phyloP scores from a whole-genome alignment of 2,888 invertebrate genomes.

The Rhagium mordax region DNA sequence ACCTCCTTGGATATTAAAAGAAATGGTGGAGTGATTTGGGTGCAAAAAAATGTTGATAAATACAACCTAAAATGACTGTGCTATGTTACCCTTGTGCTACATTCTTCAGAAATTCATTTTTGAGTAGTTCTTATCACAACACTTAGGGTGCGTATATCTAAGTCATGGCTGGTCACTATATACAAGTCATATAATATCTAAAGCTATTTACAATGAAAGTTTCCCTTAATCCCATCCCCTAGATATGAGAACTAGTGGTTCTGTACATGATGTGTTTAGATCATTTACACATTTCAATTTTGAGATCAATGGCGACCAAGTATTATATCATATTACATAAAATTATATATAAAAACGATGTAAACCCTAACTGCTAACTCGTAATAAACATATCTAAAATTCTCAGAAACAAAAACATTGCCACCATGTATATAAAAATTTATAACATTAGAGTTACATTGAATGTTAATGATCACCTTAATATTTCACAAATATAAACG shows the following conservation, averaged over 20 bases:
- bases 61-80: constrained; percentile 34
- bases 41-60: background rate
- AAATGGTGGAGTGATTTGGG: no score
- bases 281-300: constrained; percentile 64
- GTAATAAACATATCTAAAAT: constrained; percentile 56
- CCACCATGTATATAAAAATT: constrained; percentile 59
- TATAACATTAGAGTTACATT: constrained; percentile 59
- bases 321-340: constrained; percentile 38
- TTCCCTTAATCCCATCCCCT: constrained; percentile 52
- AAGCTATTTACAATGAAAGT: constrained; percentile 65
- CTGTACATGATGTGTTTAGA: constrained; percentile 58
- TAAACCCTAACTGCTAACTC: constrained; percentile 50
- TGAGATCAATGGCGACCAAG: constrained; percentile 67
- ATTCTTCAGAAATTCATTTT: constrained; percentile 53
- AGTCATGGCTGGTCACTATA: constrained; percentile 66
- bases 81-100: constrained; percentile 51
- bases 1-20: no score
- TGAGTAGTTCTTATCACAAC: constrained; percentile 61
- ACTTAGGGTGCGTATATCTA: constrained; percentile 58
- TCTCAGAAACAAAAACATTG: constrained; percentile 60
- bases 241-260: constrained; percentile 57
- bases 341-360: constrained; percentile 45
- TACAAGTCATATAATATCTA: constrained; percentile 60
- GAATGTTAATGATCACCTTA: constrained; percentile 64
- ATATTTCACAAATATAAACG: constrained; percentile 65